Evolutionary conservation across 2,888 invertebrate genomes (phyloP), one percentile per base, ranked within the genome.

Genomic region (Callosobruchus maculatus): DNA sequence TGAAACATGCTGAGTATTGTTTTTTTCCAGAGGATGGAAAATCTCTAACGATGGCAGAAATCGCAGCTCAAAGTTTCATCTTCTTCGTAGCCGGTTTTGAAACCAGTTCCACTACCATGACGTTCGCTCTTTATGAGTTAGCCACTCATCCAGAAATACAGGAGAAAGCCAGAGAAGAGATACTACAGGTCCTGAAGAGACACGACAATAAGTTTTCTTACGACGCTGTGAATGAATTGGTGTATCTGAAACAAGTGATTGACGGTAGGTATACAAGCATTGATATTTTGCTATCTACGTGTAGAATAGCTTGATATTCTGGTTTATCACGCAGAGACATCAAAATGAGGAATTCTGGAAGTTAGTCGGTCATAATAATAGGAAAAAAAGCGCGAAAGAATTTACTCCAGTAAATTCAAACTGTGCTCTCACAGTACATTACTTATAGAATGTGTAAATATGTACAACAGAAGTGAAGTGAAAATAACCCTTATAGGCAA

Each of bases 71-170:
- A 71, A 71, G 79, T 72, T 78, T 80, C 67, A 70, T 81, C n/a
- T 81, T 81, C 71, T 81, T 81, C 70, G 67, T 75, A 9, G 81
- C 80, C 18, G 80, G 81, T 21, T 81, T 78, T 71, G 81, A 81
- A 74, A 81, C 81, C 0, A 80, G 80, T 70, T 77, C 81, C 0
- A 79, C 80, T 0, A 79, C 81, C 4, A 80, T 80, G 80, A 78
- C 80, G 7, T 81, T 80, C 66, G 77, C 77, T 20, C 72, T 81
- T n/a, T 80, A 76, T 69, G 76, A 79, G 73, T 73, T 81, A 26
- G 74, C 78, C 9, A 70, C 31, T 2, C 74, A 80, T 70, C 78
- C 72, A 18, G 77, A 78, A 5, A 72, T 80, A n/a, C 81, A 81
- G 68, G 74, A 79, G 0, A 79, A 77, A 74, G 72, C 78, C 13